These are phyloP conservation scores for Ectobius pallidus DNA, from an alignment of 2,888 invertebrate genomes.

Conservation along the genomic window DNA sequence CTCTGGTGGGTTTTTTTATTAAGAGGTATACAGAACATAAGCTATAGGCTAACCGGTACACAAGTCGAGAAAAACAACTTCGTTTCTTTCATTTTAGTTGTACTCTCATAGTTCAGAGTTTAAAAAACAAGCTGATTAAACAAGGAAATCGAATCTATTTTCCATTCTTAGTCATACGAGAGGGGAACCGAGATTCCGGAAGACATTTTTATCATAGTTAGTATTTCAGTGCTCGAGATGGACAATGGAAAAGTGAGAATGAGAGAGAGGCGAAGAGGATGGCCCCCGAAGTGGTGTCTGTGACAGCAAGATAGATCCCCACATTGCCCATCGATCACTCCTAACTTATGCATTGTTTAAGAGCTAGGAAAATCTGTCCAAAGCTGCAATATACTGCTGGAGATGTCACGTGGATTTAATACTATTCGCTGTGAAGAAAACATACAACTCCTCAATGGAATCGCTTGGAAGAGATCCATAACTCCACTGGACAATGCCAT, in stretches of 20 bases:
- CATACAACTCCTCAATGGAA: background rate
- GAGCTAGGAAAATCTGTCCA: constrained; percentile 42
- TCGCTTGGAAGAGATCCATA: background rate
- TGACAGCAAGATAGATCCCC: constrained; percentile 45
- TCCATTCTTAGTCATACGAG: too few species aligned
- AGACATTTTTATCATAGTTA: constrained; percentile 12
- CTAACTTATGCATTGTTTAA: constrained; percentile 44
- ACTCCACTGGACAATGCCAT: background rate
- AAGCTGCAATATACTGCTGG: constrained; percentile 19
- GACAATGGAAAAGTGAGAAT: background rate
- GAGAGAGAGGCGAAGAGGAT: constrained; percentile 16
- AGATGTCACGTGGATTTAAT: background rate
- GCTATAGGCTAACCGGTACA: too few species aligned
- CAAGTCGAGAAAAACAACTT: too few species aligned
- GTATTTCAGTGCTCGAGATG: constrained; percentile 2
- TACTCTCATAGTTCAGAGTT: too few species aligned
- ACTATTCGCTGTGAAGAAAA: constrained; percentile 20
- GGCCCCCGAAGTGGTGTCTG: constrained; percentile 42
- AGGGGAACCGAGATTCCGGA: background rate
- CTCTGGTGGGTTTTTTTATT: too few species aligned
- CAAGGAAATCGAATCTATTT: too few species aligned
- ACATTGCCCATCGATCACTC: constrained; percentile 42
- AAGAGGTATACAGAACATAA: too few species aligned
- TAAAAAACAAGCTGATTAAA: too few species aligned
- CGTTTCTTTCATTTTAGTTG: too few species aligned